Conservation (phyloP, 2,113 vertebrate genomes). For the Mionectes macconnelli region DNA sequence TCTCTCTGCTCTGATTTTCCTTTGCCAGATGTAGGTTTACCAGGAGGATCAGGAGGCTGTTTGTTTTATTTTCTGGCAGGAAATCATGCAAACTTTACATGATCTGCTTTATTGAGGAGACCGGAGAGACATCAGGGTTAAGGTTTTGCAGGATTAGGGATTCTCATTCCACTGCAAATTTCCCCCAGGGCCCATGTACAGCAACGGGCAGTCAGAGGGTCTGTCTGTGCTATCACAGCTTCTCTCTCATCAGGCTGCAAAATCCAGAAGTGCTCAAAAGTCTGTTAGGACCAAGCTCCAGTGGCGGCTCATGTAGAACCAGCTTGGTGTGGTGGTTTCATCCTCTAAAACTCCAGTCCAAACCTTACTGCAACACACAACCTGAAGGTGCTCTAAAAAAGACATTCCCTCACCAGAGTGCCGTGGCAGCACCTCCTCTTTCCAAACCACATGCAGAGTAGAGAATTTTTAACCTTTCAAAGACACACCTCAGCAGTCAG, state of each 20-base stretch:
- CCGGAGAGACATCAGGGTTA: not conserved
- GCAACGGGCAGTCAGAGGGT: not conserved
- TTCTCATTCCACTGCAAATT: not conserved
- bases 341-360: not conserved
- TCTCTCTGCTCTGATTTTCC: not conserved
- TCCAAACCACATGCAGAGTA: not conserved
- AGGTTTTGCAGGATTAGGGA: not conserved
- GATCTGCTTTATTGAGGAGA: not conserved
- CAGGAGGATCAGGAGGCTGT: not conserved
- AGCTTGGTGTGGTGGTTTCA: not conserved
- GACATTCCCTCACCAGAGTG: not conserved
- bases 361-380: not conserved
- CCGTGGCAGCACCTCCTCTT: not conserved
- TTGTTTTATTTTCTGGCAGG: not conserved
- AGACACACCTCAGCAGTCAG: not conserved
- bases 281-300: not conserved
- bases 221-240: not conserved
- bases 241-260: not conserved
- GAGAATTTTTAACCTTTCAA: not conserved
- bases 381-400: not conserved
- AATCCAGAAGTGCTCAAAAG: not conserved
- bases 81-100: not conserved
- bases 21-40: not conserved
- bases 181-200: rapidly evolving
- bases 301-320: not conserved